A percentile compares a stretch with the other conserved stretches of the same genome.
These are phyloP conservation scores for Spea bombifrons DNA, from an alignment of 2,113 vertebrate genomes.

Conservation along the genomic window DNA sequence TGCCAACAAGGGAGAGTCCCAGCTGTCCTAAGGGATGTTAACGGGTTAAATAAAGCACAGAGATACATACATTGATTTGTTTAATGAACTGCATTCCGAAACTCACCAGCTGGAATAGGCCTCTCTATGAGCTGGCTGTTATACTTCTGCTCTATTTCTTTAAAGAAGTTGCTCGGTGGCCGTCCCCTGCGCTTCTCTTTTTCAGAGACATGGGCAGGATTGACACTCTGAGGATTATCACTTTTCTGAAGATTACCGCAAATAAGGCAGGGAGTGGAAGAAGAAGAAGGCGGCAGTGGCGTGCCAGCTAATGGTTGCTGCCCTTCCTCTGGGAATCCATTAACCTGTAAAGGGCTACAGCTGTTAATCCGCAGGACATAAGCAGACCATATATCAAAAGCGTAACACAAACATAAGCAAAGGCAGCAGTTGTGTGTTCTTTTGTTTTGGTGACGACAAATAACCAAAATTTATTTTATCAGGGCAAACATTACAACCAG, in stretches of 20 bases:
- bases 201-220: slow-evolving; percentile 49
- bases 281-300: slow-evolving; percentile 56
- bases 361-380: background rate
- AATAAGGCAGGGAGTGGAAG: slow-evolving; percentile 53
- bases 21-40: too few species aligned
- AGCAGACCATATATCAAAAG: background rate
- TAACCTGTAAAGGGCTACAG: background rate
- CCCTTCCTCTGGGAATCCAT: background rate
- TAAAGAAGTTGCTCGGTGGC: slow-evolving; percentile 83
- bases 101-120: slow-evolving; percentile 84
- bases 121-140: slow-evolving; percentile 84
- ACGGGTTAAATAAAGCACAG: too few species aligned
- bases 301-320: slow-evolving; percentile 3
- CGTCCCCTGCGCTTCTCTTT: slow-evolving; percentile 83
- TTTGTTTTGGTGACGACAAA: too few species aligned
- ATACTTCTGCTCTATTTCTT: slow-evolving; percentile 87
- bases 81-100: background rate
- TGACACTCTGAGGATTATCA: slow-evolving; percentile 50
- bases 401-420: background rate
- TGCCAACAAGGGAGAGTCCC: too few species aligned
- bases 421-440: background rate
- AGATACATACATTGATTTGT: too few species aligned
- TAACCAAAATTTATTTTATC: too few species aligned
- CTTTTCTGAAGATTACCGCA: slow-evolving; percentile 51
- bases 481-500: too few species aligned